These are phyloP conservation scores for Tylochromis polylepis DNA, from an alignment of 2,113 vertebrate species.

Conservation along the genomic window DNA sequence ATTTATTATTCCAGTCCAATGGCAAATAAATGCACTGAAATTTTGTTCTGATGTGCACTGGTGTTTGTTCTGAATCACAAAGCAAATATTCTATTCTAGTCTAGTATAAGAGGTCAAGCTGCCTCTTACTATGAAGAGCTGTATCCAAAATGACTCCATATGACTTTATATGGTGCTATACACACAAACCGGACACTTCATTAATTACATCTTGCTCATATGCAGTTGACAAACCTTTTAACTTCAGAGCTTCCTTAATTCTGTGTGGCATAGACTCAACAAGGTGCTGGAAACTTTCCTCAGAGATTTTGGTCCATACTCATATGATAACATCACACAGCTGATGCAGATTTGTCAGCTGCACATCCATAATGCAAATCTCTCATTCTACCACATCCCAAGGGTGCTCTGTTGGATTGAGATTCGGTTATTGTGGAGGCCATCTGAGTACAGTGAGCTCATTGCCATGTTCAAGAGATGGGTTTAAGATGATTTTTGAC, in stretches of 20 bases:
- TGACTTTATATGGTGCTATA: not conserved
- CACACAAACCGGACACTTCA: not conserved
- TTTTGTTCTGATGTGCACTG: not conserved
- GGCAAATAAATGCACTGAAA: not conserved
- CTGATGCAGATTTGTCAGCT: not conserved
- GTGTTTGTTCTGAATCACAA: not conserved
- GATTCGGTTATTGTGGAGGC: not conserved
- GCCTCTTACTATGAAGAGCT: not conserved
- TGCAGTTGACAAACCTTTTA: not conserved
- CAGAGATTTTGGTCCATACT: not conserved
- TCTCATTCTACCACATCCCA: not conserved
- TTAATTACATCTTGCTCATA: not conserved
- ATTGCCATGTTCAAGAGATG: not conserved
- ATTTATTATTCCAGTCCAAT: not conserved
- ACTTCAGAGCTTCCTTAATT: not conserved
- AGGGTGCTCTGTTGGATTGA: not conserved
- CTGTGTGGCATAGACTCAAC: not conserved
- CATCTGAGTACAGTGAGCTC: not conserved
- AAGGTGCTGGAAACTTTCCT: not conserved
- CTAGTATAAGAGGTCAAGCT: not conserved
- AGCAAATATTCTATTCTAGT: not conserved
- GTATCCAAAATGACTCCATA: not conserved
- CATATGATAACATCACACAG: not conserved
- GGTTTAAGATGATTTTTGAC: not conserved
- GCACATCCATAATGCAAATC: not conserved